phyloP scores from a whole-genome alignment of 2,797 vertebrate species.

The Sarcophilus harrisii region DNA sequence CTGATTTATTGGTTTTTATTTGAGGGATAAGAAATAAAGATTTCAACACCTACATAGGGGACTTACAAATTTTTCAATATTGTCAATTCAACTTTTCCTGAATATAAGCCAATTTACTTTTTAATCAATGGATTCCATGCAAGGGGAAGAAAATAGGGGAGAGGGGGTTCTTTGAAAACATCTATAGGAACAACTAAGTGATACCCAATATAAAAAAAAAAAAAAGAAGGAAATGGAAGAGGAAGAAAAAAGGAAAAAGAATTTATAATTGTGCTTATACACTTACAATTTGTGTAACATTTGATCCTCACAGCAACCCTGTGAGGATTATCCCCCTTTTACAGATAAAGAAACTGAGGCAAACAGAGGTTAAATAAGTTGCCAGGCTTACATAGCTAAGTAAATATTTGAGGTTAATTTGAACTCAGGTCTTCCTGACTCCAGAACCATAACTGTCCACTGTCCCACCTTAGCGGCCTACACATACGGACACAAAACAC shows the following conservation, averaged over 20 bases:
- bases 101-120: constrained; percentile 68
- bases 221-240: neutral
- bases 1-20: constrained; percentile 85
- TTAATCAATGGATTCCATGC: constrained; percentile 64
- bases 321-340: neutral
- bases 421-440: neutral
- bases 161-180: constrained; percentile 49
- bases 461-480: neutral
- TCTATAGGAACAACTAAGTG: constrained; percentile 62
- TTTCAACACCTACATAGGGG: constrained; percentile 73
- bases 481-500: no score
- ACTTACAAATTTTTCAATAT: constrained; percentile 81
- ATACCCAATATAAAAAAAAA: constrained; percentile 41
- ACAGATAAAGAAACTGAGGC: neutral
- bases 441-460: neutral
- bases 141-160: constrained; percentile 39
- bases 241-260: neutral
- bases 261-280: neutral
- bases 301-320: neutral
- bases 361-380: neutral
- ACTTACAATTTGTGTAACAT: neutral
- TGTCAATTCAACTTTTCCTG: constrained; percentile 72
- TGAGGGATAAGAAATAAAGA: constrained; percentile 78
- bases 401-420: neutral
- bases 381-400: neutral